Conservation (phyloP, 2,797 vertebrate species). For the Falco novaeseelandiae region DNA sequence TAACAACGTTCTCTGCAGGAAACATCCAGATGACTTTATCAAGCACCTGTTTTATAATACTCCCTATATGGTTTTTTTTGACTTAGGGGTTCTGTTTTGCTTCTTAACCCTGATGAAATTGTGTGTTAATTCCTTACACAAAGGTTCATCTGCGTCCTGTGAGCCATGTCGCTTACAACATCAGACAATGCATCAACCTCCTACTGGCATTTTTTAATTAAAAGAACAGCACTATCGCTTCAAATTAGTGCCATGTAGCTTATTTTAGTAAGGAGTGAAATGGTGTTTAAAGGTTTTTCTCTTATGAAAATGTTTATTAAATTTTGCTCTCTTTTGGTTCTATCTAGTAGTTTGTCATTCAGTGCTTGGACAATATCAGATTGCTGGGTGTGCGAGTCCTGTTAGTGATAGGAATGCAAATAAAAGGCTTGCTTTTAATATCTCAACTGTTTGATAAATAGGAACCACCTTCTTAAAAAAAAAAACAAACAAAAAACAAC, state of each 20-base stretch:
- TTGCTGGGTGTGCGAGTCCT: background rate
- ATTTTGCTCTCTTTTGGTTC: background rate
- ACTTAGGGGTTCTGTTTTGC: background rate
- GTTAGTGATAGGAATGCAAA: background rate
- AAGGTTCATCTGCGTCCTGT: background rate
- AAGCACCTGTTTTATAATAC: background rate
- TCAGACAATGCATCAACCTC: conserved; percentile 40
- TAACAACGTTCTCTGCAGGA: background rate
- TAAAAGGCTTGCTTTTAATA: conserved; percentile 15
- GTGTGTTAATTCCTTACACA: background rate
- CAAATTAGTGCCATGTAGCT: conserved; percentile 57
- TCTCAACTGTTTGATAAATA: background rate
- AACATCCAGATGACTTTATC: background rate
- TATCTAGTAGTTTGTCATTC: background rate
- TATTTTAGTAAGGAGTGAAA: conserved; percentile 8
- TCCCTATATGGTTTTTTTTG: background rate
- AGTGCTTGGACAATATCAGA: background rate
- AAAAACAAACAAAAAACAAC: background rate
- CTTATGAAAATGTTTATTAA: conserved; percentile 1
- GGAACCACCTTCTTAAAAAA: background rate
- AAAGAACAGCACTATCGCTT: conserved; percentile 60
- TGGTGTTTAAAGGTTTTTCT: conserved; percentile 28
- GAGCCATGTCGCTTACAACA: background rate
- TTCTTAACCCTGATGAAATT: background rate
- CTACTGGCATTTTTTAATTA: conserved; percentile 65